Conservation (phyloP, 1,140 invertebrate genomes). For the Pygmarrhopalites habei region DNA sequence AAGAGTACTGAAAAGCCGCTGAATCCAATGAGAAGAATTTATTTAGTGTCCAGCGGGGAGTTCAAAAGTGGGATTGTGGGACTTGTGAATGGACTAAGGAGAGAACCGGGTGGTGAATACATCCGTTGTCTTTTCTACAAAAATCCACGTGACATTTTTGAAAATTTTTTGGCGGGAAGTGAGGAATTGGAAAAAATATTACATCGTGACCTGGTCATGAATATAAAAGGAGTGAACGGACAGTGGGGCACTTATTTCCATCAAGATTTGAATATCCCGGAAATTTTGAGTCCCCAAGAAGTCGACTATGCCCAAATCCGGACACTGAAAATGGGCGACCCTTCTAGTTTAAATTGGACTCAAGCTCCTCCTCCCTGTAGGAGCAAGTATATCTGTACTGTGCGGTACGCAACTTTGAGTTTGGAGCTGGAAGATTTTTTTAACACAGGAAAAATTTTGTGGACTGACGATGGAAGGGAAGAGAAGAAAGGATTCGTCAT, state of each 20-base stretch:
- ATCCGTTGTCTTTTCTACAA: not conserved
- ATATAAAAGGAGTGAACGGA: slow-evolving; percentile 11
- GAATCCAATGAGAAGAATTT: no score
- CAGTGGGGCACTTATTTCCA: slow-evolving; percentile 16
- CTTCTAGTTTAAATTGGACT: slow-evolving; percentile 90
- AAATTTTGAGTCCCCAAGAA: no score
- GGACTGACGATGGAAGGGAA: no score
- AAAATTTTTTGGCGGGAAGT: not conserved
- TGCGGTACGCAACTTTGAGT: slow-evolving; percentile 79
- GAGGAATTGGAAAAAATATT: slow-evolving; percentile 26
- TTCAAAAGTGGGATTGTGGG: not conserved
- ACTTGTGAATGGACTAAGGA: not conserved
- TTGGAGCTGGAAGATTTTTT: no score
- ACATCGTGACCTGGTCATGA: slow-evolving; percentile 33
- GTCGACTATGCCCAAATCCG: slow-evolving; percentile 90
- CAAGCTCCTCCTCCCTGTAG: slow-evolving; percentile 61
- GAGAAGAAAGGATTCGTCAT: no score
- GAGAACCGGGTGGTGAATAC: not conserved
- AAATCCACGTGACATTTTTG: not conserved
- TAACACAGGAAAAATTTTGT: slow-evolving; percentile 77
- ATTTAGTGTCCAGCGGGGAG: no score
- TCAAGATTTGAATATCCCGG: not conserved
- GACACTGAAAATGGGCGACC: slow-evolving; percentile 76
- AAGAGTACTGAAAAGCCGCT: no score
- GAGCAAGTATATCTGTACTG: no score